These are phyloP conservation scores for Glaucidium brasilianum DNA, from an alignment of 2,113 vertebrate species.

Conservation along the genomic window DNA sequence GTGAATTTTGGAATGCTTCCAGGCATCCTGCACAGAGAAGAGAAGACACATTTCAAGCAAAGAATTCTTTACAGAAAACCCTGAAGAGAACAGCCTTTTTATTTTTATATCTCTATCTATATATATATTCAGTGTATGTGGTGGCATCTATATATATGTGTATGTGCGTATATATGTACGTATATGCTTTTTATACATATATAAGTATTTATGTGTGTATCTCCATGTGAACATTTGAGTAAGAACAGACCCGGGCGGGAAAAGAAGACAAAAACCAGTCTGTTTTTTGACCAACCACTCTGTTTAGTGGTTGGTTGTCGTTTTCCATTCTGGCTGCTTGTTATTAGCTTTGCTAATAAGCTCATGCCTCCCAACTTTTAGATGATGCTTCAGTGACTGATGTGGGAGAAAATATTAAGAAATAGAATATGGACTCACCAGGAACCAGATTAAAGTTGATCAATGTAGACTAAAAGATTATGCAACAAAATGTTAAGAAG, in stretches of 20 bases:
- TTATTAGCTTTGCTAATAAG: background rate
- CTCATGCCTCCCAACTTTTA: background rate
- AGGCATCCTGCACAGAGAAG: background rate
- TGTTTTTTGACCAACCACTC: background rate
- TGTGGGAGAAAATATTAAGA: background rate
- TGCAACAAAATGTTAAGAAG: background rate
- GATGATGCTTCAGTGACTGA: background rate
- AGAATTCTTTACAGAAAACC: background rate
- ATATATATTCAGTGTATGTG: too few species aligned
- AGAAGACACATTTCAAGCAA: background rate
- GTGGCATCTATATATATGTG: background rate
- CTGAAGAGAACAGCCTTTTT: background rate
- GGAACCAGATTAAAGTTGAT: background rate
- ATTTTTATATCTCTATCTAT: background rate
- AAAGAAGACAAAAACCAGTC: background rate
- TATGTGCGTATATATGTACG: fast-evolving
- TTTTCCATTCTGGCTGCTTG: background rate
- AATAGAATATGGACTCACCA: background rate
- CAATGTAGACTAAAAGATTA: background rate
- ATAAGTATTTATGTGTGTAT: background rate
- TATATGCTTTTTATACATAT: background rate
- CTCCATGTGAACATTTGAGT: background rate
- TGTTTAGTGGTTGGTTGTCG: background rate
- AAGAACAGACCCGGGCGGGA: background rate
- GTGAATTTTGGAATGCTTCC: background rate